These are phyloP conservation scores for Xerus inauris DNA, from an alignment of 2,113 vertebrate species.

Conservation along the genomic window DNA sequence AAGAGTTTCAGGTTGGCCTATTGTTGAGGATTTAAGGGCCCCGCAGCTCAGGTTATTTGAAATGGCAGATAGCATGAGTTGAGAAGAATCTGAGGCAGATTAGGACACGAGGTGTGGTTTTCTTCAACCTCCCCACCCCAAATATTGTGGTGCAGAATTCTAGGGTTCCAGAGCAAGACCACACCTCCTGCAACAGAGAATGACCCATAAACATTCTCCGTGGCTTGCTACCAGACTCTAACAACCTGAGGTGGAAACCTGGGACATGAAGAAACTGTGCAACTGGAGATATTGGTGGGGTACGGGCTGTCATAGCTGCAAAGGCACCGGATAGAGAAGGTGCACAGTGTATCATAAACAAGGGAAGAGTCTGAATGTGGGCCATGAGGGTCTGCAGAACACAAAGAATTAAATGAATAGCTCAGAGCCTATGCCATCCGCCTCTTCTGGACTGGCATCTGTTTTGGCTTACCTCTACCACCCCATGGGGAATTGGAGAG, in stretches of 20 bases:
- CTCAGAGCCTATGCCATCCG: background rate
- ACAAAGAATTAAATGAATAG: background rate
- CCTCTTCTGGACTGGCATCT: background rate
- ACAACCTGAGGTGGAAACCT: background rate
- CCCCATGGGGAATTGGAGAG: fast-evolving
- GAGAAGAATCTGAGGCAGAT: background rate
- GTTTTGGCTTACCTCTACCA: background rate
- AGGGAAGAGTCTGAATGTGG: background rate
- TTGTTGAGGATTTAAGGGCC: background rate
- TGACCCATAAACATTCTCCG: background rate
- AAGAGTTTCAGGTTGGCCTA: background rate
- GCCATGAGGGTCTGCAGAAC: background rate
- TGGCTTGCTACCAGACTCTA: background rate
- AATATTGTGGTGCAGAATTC: background rate
- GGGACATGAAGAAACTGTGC: background rate
- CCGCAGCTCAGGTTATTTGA: fast-evolving
- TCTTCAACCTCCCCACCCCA: background rate
- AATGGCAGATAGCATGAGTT: background rate
- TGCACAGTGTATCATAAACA: background rate
- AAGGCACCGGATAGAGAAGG: background rate
- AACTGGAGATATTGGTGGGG: too few relatives aligned
- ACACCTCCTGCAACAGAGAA: background rate
- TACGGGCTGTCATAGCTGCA: background rate
- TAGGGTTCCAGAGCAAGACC: background rate
- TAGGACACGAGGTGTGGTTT: background rate